Conservation (phyloP, 2,888 invertebrate species). For the Heteropelma amictum region DNA sequence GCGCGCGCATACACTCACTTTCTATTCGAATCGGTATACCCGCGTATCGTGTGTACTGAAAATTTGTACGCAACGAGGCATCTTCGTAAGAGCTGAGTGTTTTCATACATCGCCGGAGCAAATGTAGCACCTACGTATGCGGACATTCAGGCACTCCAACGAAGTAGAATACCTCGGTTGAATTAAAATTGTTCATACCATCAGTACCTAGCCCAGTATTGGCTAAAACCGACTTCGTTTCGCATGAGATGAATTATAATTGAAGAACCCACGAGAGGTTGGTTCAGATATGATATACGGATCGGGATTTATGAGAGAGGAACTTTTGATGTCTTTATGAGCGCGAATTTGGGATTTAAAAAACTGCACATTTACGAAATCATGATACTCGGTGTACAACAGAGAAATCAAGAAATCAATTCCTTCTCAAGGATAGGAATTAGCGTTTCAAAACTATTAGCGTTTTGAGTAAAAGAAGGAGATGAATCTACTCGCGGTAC, state of each 20-base stretch:
- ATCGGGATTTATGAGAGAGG: slow-evolving; percentile 43
- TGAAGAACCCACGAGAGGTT: slow-evolving; percentile 45
- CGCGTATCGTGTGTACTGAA: slow-evolving; percentile 32
- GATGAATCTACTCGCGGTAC: too few relatives aligned
- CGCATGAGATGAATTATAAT: slow-evolving; percentile 51
- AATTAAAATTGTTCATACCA: slow-evolving; percentile 45
- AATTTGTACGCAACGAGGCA: slow-evolving; percentile 37
- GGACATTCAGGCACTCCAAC: slow-evolving; percentile 22
- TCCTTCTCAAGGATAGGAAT: not conserved
- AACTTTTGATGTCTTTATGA: slow-evolving; percentile 37
- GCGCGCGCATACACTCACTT: slow-evolving; percentile 2
- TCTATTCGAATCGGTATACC: not conserved
- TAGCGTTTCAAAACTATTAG: too few relatives aligned
- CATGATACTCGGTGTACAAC: not conserved
- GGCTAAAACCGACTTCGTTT: slow-evolving; percentile 33
- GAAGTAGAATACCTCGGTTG: slow-evolving; percentile 43
- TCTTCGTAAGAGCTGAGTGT: slow-evolving; percentile 12
- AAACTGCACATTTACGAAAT: not conserved
- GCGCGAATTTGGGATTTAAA: slow-evolving; percentile 7
- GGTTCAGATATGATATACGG: slow-evolving; percentile 38
- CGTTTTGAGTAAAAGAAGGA: too few relatives aligned
- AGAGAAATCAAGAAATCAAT: slow-evolving; percentile 17
- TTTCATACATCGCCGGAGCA: not conserved
- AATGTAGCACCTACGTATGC: slow-evolving; percentile 16
- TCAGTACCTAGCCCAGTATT: slow-evolving; percentile 13